These are phyloP conservation scores for Cerastis rubricosa DNA, from an alignment of 2,888 invertebrate species.

Conservation along the genomic window DNA sequence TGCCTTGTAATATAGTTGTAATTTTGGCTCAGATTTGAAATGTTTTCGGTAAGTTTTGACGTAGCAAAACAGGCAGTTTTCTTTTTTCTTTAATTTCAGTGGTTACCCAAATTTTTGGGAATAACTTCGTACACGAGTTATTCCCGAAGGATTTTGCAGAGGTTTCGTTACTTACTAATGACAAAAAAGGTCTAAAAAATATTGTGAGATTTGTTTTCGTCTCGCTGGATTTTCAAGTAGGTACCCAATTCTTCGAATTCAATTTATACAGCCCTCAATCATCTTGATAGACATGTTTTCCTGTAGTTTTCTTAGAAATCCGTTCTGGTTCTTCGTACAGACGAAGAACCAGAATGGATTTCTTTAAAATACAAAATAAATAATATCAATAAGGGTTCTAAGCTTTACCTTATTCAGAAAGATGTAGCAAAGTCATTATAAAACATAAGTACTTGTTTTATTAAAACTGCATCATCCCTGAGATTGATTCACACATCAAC, in stretches of 20 bases:
- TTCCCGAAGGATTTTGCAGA: background rate
- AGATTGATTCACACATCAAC: background rate
- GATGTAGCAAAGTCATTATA: background rate
- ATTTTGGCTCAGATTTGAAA: constrained; percentile 27
- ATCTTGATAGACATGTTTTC: background rate
- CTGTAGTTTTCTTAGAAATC: background rate
- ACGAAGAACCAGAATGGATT: too few species aligned
- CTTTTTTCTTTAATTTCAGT: constrained; percentile 16
- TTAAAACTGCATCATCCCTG: background rate
- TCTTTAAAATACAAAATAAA: background rate
- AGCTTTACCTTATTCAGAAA: background rate
- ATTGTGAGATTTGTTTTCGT: background rate
- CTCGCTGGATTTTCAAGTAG: background rate
- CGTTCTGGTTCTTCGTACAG: background rate
- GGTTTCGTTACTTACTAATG: constrained; percentile 5
- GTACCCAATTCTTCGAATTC: background rate
- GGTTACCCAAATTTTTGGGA: background rate
- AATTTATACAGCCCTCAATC: background rate
- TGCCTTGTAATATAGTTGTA: constrained; percentile 22
- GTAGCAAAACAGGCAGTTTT: background rate
- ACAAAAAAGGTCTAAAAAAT: background rate
- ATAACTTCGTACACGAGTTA: background rate
- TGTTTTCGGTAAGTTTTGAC: constrained; percentile 25
- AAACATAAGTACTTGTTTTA: background rate
- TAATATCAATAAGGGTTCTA: background rate